A percentile compares a stretch with the other conserved stretches of the same genome.
These are phyloP conservation scores for Mastomys coucha DNA, from an alignment of 2,113 vertebrate genomes.

Conservation along the genomic window DNA sequence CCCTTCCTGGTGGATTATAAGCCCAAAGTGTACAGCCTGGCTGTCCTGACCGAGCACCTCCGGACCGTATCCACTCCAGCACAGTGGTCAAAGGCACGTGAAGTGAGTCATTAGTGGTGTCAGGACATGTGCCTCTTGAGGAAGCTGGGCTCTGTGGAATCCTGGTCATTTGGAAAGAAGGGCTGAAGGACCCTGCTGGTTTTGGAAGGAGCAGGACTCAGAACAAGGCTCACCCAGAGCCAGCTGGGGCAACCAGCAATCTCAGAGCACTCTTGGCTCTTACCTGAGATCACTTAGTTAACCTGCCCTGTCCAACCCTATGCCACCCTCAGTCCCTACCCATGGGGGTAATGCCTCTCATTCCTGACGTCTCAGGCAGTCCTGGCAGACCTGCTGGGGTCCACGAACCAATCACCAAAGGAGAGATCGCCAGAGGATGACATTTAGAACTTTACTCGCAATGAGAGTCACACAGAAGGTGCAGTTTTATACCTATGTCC, in stretches of 20 bases:
- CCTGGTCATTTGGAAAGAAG: conserved; percentile 73
- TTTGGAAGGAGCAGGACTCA: conserved; percentile 85
- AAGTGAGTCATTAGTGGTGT: conserved; percentile 55
- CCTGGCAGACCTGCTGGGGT: conserved; percentile 84
- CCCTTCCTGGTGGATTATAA: conserved; percentile 79
- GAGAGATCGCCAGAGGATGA: conserved; percentile 85
- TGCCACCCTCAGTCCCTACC: conserved; percentile 55
- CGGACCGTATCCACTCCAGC: conserved; percentile 76
- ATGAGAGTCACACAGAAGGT: conserved; percentile 83
- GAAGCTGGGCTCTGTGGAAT: conserved; percentile 73
- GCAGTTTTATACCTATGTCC: conserved; percentile 87
- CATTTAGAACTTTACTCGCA: conserved; percentile 75
- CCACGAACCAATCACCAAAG: conserved; percentile 88
- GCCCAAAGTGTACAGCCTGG: conserved; percentile 81
- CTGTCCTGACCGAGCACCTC: conserved; percentile 82
- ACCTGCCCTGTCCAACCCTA: conserved; percentile 77
- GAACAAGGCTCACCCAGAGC: conserved; percentile 29
- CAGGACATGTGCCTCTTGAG: conserved; percentile 58
- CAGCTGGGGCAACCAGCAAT: background rate
- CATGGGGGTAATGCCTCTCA: conserved; percentile 77
- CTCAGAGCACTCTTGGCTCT: conserved; percentile 61
- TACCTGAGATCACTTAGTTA: conserved; percentile 53
- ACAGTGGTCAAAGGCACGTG: conserved; percentile 56
- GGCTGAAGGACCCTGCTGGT: conserved; percentile 76
- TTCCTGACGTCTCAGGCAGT: conserved; percentile 88